A percentile compares a stretch with the other conserved stretches of the same genome.
These are phyloP conservation scores for Tachina grossa DNA, from an alignment of 2,888 invertebrate species.

Conservation along the genomic window DNA sequence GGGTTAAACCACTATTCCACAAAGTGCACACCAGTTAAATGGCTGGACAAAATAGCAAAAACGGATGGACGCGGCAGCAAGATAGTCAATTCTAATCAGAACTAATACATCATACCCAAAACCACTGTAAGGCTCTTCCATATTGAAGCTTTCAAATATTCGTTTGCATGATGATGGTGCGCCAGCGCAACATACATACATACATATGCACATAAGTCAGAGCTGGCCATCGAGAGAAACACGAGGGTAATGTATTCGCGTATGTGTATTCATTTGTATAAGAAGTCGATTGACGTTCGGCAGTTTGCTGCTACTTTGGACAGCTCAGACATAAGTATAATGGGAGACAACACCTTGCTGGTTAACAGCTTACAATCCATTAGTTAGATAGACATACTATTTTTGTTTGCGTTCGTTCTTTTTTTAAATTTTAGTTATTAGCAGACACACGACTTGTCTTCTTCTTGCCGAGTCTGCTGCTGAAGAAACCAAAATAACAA, in stretches of 20 bases:
- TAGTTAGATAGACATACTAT: conserved; percentile 56
- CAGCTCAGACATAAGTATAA: conserved; percentile 46
- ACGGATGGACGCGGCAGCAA: background rate
- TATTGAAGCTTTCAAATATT: background rate
- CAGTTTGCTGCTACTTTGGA: too few relatives aligned
- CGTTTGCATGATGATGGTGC: conserved; percentile 33
- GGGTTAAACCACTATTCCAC: conserved; percentile 67
- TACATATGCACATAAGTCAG: too few relatives aligned
- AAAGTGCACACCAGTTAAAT: conserved; percentile 42
- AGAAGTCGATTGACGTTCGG: too few relatives aligned
- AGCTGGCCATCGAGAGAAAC: too few relatives aligned
- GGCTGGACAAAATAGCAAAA: conserved; percentile 27
- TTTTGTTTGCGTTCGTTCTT: background rate
- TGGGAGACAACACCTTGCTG: conserved; percentile 69
- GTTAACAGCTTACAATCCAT: conserved; percentile 63
- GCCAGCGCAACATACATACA: conserved; percentile 29
- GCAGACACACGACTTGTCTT: conserved; percentile 67
- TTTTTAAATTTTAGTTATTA: conserved; percentile 58
- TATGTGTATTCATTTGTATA: too few relatives aligned
- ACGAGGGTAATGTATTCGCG: too few relatives aligned
- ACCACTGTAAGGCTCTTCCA: conserved; percentile 20
- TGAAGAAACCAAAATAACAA: conserved; percentile 26
- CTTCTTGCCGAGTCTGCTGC: conserved; percentile 29
- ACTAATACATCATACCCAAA: conserved; percentile 73
- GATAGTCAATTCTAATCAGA: conserved; percentile 73